Evolutionary conservation across 2,797 vertebrate species (phyloP).

Genomic region (Steatocranus sp.): DNA sequence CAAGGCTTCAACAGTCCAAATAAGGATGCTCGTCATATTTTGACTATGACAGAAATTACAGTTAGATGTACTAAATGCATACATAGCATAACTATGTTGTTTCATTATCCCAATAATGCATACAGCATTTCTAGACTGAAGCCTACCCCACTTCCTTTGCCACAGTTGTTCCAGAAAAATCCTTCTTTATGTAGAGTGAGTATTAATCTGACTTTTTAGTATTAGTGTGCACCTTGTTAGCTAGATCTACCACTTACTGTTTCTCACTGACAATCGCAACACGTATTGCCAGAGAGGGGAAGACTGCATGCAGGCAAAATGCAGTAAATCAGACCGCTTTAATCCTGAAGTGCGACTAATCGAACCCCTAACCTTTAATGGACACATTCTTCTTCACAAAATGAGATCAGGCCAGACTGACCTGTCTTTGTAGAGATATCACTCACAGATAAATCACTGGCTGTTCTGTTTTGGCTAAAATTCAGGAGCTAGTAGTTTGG

Average conservation of each 20-base stretch:
- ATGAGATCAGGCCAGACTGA: neutral
- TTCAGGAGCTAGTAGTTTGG: conserved; percentile 22
- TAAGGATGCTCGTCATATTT: accelerated
- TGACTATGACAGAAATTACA: neutral
- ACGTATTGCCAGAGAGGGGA: neutral
- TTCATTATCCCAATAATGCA: neutral
- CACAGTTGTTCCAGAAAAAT: neutral
- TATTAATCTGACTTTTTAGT: neutral
- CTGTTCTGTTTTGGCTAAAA: conserved; percentile 3
- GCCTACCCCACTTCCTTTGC: too few relatives aligned
- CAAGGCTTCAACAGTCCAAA: neutral
- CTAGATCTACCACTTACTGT: neutral
- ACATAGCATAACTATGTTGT: neutral
- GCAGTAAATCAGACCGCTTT: neutral
- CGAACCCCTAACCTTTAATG: neutral
- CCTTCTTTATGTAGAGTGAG: neutral
- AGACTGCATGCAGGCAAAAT: neutral
- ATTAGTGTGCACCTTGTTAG: neutral
- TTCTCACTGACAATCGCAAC: neutral
- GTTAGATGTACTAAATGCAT: neutral
- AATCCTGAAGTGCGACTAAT: neutral
- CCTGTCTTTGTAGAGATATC: neutral
- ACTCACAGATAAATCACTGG: neutral
- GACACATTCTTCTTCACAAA: neutral
- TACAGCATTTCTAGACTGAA: neutral